Percentiles rank a stretch among this genome's conserved stretches.
phyloP scores from a whole-genome alignment of 1,140 invertebrate genomes.

The Drosophila asahinai region DNA sequence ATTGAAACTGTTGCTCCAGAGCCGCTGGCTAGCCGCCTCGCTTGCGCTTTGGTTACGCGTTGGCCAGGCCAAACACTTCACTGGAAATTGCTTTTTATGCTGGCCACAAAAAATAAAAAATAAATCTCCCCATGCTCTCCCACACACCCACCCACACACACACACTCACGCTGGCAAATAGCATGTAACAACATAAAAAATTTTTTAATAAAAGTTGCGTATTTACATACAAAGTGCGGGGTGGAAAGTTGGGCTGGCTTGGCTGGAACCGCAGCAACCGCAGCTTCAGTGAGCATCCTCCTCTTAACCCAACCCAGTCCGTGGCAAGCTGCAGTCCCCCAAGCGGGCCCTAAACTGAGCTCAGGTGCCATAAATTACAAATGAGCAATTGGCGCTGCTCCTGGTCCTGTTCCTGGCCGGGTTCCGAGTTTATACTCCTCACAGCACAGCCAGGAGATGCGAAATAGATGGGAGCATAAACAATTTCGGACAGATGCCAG shows the following conservation, averaged over 20 bases:
- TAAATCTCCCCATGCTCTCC: neutral
- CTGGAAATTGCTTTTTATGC: conserved; percentile 71
- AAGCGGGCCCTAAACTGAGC: conserved; percentile 65
- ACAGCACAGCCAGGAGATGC: conserved; percentile 15
- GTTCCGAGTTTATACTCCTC: conserved; percentile 16
- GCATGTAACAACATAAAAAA: conserved; percentile 66
- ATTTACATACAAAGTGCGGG: conserved; percentile 77
- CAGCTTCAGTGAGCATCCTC: conserved; percentile 42
- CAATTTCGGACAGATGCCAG: conserved; percentile 32
- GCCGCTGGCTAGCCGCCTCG: conserved; percentile 9
- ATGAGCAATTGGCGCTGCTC: conserved; percentile 68
- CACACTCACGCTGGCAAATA: conserved; percentile 14
- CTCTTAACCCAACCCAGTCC: neutral
- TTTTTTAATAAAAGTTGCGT: conserved; percentile 78
- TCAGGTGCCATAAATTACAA: conserved; percentile 76
- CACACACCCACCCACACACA: neutral
- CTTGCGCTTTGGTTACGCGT: neutral
- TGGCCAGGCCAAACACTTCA: conserved; percentile 48
- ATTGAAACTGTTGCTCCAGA: conserved; percentile 76
- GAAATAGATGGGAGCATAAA: conserved; percentile 52
- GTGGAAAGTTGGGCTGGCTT: conserved; percentile 29
- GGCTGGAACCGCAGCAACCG: conserved; percentile 60
- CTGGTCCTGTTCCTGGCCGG: neutral
- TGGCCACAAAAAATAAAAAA: conserved; percentile 59
- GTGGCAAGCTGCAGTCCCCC: conserved; percentile 30